These are phyloP conservation scores for Baryphthengus martii DNA, from an alignment of 2,113 vertebrate species.

Conservation along the genomic window DNA sequence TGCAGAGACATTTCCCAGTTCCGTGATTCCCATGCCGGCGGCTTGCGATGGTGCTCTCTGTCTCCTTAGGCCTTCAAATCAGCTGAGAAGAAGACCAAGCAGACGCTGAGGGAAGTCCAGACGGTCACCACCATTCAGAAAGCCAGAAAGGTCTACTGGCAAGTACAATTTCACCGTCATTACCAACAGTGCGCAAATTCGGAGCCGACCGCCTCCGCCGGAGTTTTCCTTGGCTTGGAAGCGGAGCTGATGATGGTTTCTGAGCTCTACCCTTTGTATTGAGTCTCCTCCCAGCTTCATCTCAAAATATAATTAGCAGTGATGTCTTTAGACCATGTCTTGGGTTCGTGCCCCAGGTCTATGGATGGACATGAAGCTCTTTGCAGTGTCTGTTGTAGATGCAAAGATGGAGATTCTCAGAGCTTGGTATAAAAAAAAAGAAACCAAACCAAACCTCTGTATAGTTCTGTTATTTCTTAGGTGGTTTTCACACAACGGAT, in stretches of 20 bases:
- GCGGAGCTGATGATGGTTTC: background rate
- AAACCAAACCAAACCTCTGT: background rate
- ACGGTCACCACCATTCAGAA: constrained; percentile 96
- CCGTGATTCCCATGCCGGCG: background rate
- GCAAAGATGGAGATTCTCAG: background rate
- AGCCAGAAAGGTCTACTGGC: constrained; percentile 98
- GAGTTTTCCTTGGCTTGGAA: background rate
- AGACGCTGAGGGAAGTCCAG: constrained; percentile 95
- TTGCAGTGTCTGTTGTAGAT: background rate
- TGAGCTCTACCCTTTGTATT: background rate
- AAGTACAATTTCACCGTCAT: constrained; percentile 35
- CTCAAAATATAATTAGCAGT: background rate
- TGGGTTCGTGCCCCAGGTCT: background rate
- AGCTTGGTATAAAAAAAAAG: background rate
- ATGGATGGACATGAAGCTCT: background rate
- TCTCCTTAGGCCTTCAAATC: constrained; percentile 90
- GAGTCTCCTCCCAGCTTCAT: background rate
- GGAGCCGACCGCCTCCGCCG: fast-evolving
- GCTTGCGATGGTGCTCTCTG: background rate
- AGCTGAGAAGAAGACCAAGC: constrained; percentile 97
- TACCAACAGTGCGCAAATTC: background rate
- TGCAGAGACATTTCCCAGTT: background rate
- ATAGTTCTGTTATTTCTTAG: background rate
- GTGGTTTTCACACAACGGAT: background rate
- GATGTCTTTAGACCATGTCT: background rate